These are phyloP conservation scores for Fistularia tabacaria DNA, from an alignment of 2,797 vertebrate genomes.

Conservation along the genomic window DNA sequence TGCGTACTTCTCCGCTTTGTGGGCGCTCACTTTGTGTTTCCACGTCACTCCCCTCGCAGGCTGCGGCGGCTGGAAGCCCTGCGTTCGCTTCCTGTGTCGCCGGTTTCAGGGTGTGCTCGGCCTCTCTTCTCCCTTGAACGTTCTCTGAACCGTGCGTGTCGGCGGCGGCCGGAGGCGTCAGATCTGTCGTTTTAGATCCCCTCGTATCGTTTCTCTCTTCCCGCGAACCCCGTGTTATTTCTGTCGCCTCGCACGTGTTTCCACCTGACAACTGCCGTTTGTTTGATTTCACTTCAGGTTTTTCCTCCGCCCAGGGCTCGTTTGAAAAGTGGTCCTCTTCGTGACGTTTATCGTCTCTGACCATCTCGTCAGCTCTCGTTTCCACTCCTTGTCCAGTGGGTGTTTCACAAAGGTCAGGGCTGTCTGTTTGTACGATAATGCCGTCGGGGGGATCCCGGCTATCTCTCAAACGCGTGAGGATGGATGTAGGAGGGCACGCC, in stretches of 20 bases:
- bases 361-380: constrained; percentile 10
- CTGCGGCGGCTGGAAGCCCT: constrained; percentile 33
- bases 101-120: constrained; percentile 10
- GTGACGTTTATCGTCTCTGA: constrained; percentile 9
- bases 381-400: constrained; percentile 21
- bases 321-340: constrained; percentile 2
- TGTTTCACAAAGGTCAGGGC: constrained; percentile 9
- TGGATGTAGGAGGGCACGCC: constrained; percentile 18
- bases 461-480: constrained; percentile 19
- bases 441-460: constrained; percentile 22
- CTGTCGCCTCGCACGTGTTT: constrained; percentile 39
- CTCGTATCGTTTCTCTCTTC: constrained; percentile 40
- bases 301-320: constrained; percentile 34
- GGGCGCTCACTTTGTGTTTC: constrained; percentile 29
- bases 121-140: constrained; percentile 27
- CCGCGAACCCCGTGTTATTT: constrained; percentile 30
- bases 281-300: constrained; percentile 52
- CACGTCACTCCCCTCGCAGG: constrained; percentile 31
- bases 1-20: constrained; percentile 22
- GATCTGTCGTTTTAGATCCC: constrained; percentile 29
- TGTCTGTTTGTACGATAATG: constrained; percentile 30
- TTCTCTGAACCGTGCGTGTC: constrained; percentile 2
- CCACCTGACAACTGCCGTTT: constrained; percentile 18
- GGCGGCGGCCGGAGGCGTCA: constrained; percentile 3
- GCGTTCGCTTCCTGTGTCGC: constrained; percentile 38